Evolutionary conservation across 2,797 vertebrate genomes (phyloP).

Genomic region (Denticeps clupeoides): DNA sequence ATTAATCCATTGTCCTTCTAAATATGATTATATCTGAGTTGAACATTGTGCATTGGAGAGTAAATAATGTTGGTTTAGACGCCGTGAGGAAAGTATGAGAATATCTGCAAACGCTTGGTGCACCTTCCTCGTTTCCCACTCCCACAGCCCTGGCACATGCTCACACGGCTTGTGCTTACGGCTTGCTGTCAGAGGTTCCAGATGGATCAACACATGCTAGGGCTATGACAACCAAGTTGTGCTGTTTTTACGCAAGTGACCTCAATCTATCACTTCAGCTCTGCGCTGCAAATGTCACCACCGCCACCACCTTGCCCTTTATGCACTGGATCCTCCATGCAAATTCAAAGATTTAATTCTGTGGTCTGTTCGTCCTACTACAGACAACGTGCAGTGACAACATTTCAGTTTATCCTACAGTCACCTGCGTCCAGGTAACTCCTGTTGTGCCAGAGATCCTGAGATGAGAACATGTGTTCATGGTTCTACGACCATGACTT

Average conservation of each 20-base stretch:
- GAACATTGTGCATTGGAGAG: too few relatives aligned
- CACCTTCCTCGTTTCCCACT: slow-evolving; percentile 37
- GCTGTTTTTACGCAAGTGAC: slow-evolving; percentile 65
- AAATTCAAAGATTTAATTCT: slow-evolving; percentile 20
- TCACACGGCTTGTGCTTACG: slow-evolving; percentile 53
- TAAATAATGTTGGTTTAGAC: too few relatives aligned
- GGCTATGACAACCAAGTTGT: slow-evolving; percentile 54
- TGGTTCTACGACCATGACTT: too few relatives aligned
- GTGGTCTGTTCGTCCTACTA: not conserved
- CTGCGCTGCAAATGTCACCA: slow-evolving; percentile 40
- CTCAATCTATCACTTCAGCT: slow-evolving; percentile 58
- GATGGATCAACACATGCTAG: slow-evolving; percentile 71
- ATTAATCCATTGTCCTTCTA: too few relatives aligned
- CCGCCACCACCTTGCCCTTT: slow-evolving; percentile 27
- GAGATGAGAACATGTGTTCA: too few relatives aligned
- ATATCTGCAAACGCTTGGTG: slow-evolving; percentile 12
- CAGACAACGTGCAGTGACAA: too few relatives aligned
- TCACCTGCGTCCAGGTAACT: too few relatives aligned
- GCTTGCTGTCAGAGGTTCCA: slow-evolving; percentile 50
- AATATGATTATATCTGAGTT: too few relatives aligned
- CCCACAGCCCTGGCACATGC: slow-evolving; percentile 48
- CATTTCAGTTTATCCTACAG: too few relatives aligned
- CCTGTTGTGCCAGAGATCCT: too few relatives aligned
- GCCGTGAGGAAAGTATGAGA: too few relatives aligned
- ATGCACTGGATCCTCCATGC: slow-evolving; percentile 15